phyloP scores from a whole-genome alignment of 2,888 invertebrate species.

The Rhagonycha fulva region DNA sequence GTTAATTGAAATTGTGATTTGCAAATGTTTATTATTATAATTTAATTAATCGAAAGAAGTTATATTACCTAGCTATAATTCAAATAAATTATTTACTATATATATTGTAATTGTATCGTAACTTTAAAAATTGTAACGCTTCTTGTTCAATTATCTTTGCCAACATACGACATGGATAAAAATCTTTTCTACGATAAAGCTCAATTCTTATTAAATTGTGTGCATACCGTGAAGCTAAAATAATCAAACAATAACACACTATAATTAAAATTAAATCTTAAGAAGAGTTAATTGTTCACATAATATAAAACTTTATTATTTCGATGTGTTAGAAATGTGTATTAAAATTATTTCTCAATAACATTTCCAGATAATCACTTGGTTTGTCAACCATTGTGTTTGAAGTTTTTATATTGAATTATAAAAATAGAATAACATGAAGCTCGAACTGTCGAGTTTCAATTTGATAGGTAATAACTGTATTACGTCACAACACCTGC shows the following conservation, averaged over 20 bases:
- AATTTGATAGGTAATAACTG: neutral
- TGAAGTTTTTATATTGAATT: neutral
- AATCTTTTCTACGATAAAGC: neutral
- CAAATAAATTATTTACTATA: neutral
- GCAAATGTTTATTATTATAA: neutral
- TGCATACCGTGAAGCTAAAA: neutral
- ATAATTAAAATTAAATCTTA: neutral
- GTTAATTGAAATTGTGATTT: neutral
- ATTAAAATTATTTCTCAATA: neutral
- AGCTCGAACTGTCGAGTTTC: neutral
- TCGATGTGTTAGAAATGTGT: neutral
- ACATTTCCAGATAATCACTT: neutral
- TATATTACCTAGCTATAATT: neutral
- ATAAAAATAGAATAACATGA: neutral
- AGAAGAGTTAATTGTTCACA: neutral
- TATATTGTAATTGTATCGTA: neutral
- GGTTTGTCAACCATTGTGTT: neutral
- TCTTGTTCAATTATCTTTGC: neutral
- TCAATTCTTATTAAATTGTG: neutral
- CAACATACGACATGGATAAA: neutral
- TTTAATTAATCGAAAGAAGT: neutral
- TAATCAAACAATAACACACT: neutral
- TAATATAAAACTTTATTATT: neutral
- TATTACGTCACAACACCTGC: constrained; percentile 6
- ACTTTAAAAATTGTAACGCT: neutral